phyloP scores from a whole-genome alignment of 2,113 vertebrate genomes.

The Podocnemis expansa region DNA sequence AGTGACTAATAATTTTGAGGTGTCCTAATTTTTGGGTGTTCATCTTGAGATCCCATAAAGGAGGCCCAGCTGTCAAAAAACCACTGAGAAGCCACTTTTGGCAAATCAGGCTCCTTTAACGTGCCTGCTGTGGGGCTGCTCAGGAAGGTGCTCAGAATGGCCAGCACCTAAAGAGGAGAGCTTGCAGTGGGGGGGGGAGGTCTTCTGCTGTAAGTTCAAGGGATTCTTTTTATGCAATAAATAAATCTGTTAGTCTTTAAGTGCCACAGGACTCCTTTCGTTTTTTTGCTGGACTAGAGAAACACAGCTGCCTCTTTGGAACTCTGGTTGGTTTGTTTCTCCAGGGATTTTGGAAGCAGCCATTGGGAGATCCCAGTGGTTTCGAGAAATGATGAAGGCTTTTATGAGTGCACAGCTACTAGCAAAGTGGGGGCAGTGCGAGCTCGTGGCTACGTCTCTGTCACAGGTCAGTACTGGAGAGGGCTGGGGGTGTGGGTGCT shows the following conservation, averaged over 20 bases:
- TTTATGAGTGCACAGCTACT: constrained; percentile 84
- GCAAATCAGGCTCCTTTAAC: background rate
- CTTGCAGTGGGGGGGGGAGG: too few species aligned
- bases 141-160: rapidly evolving
- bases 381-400: constrained; percentile 84
- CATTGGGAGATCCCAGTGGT: constrained; percentile 86
- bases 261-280: too few species aligned
- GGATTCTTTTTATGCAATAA: too few species aligned
- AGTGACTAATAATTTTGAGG: too few species aligned
- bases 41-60: too few species aligned
- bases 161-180: background rate
- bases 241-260: too few species aligned
- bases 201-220: background rate
- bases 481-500: too few species aligned
- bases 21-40: too few species aligned
- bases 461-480: constrained; percentile 81
- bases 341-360: constrained; percentile 81
- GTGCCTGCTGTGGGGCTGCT: rapidly evolving
- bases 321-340: background rate
- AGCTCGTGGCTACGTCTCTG: constrained; percentile 78
- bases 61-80: background rate
- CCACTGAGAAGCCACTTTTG: background rate
- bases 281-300: too few species aligned
- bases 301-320: too few species aligned
- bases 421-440: constrained; percentile 82